Percentiles rank a stretch among this genome's conserved stretches.
Evolutionary conservation across 2,888 invertebrate species (phyloP).

Genomic region (Tribolium freemani): DNA sequence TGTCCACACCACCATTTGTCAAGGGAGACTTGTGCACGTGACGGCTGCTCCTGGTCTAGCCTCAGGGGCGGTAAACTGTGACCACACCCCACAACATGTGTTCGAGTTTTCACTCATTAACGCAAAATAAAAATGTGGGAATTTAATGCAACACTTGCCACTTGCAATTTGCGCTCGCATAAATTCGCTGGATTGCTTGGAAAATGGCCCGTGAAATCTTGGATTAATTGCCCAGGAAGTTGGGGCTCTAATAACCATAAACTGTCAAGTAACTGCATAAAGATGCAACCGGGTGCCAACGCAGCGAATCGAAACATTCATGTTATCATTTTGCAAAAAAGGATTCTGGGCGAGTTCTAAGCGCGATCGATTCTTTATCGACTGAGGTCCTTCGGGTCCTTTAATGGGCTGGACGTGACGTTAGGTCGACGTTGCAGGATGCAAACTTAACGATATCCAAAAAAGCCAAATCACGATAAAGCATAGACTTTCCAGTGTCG

Average conservation of each 20-base stretch:
- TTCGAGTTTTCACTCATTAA: constrained; percentile 46
- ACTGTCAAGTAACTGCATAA: constrained; percentile 28
- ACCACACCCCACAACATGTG: constrained; percentile 45
- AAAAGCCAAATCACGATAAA: constrained; percentile 37
- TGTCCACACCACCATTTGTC: constrained; percentile 42
- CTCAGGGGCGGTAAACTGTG: constrained; percentile 31
- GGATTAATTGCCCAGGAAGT: constrained; percentile 31
- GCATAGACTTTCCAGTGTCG: constrained; percentile 21
- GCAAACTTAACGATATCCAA: constrained; percentile 25
- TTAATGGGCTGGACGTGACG: constrained; percentile 30
- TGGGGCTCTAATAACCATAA: constrained; percentile 28
- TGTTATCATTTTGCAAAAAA: no score
- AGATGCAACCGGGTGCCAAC: constrained; percentile 21
- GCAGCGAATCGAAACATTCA: not conserved
- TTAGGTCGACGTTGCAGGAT: constrained; percentile 9
- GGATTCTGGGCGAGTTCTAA: not conserved
- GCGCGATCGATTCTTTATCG: not conserved
- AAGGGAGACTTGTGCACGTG: constrained; percentile 41
- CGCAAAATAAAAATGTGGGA: constrained; percentile 41
- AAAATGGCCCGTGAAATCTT: constrained; percentile 38
- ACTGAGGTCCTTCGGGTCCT: constrained; percentile 7
- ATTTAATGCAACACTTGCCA: constrained; percentile 46
- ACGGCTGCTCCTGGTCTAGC: constrained; percentile 27
- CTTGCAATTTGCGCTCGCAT: constrained; percentile 34
- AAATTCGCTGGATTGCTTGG: constrained; percentile 24